Evolutionary conservation across 1,140 invertebrate genomes (phyloP), one percentile per base, ranked within the genome.

Genomic region (Archegozetes longisetosus): DNA sequence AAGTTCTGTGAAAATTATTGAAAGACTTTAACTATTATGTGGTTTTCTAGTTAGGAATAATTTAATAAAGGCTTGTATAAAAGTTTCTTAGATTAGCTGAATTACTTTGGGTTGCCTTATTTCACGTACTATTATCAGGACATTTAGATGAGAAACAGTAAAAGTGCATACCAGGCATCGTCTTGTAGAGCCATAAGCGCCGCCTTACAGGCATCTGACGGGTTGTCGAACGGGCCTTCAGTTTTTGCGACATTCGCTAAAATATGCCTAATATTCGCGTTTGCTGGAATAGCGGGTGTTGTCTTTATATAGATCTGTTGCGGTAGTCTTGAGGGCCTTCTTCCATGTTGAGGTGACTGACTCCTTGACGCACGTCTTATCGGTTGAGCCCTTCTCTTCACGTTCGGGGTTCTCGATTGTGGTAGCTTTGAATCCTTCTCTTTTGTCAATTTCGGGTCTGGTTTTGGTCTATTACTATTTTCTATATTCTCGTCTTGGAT

Each of bases 111-210:
- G n/a, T n/a, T n/a, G n/a, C n/a, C n/a, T n/a, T n/a, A n/a, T n/a
- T n/a, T n/a, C n/a, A n/a, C n/a, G n/a, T n/a, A n/a, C n/a, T n/a
- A n/a, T n/a, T n/a, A n/a, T n/a, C n/a, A n/a, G n/a, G n/a, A n/a
- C n/a, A n/a, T n/a, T n/a, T n/a, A n/a, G n/a, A n/a, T n/a, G n/a
- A n/a, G n/a, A n/a, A n/a, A n/a, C n/a, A n/a, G n/a, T n/a, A n/a
- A n/a, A n/a, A n/a, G n/a, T n/a, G n/a, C 71, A 68, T 69, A 82
- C 81, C 88, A 93, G 65, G 89, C 86, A 64, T 82, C 75, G 26
- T 78, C 80, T 64, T 82, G 80, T 26, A 88, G 69, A 61, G 85
- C 80, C 56, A 75, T 67, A 58, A 85, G 75, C 27, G 79, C 79
- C 51, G 80, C 78, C 9, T 77, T 73, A 1, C 85, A 66, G 4